Evolutionary conservation across 2,888 invertebrate species (phyloP), one percentile per base, ranked within the genome.

Genomic region (Thymelicus sylvestris): DNA sequence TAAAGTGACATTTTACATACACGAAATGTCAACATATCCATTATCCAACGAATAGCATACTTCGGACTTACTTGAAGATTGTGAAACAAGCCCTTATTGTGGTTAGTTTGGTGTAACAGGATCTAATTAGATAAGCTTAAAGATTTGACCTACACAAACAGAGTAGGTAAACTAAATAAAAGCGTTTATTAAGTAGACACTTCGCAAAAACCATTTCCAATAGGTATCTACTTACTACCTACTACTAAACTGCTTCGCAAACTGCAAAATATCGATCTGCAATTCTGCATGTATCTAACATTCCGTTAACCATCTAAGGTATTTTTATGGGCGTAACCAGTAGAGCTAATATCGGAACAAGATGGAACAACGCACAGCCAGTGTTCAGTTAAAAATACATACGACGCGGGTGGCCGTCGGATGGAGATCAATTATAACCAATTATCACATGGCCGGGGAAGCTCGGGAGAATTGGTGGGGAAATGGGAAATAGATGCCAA

Each of bases 371-470:
- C 59, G 65, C 24, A 15, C 57, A 57, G 72, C 70, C 70, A 72
- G 71, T 72, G 73, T 75, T 73, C 76, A 72, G 74, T 76, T 79
- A 80, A 78, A 80, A 77, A 85, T 82, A 80, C 78, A 74, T 66
- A 73, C 90, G 79, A 86, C 86, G 89, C 88, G 91, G 89, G 90
- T 90, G 90, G 89, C 84, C 88, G 77, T 66, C 69, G 74, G 78
- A 75, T 78, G 80, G 80, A 82, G 83, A 90, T 89, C 91, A 91
- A 90, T 91, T 91, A 91, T 88, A 88, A 82, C 82, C 85, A 86
- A 88, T 91, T 91, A 91, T 84, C 91, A 89, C 88, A 80, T 83
- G 78, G 75, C 75, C 80, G 1, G 86, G 83, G 86, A 86, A 88
- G 55, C 75, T 72, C 74, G 77, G 44, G 77, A 82, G 79, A 78